Conservation (phyloP, 2,113 vertebrate genomes). For the Willisornis vidua region DNA sequence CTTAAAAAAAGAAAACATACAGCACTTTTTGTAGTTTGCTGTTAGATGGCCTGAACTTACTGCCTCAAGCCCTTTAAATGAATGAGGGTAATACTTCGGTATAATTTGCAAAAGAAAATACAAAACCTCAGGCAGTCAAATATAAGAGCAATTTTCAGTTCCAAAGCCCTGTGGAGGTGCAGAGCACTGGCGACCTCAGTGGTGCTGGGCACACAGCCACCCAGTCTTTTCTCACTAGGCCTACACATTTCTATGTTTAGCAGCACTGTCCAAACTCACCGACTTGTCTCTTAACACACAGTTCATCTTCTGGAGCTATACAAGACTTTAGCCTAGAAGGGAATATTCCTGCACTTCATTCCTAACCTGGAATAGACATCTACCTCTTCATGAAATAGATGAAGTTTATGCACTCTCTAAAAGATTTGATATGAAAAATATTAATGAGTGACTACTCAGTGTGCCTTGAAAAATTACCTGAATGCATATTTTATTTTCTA, state of each 20-base stretch:
- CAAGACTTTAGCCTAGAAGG: not conserved
- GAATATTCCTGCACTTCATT: not conserved
- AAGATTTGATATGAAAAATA: slow-evolving; percentile 43
- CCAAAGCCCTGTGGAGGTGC: not conserved
- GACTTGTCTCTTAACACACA: not conserved
- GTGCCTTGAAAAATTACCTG: slow-evolving; percentile 37
- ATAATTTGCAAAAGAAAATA: not conserved
- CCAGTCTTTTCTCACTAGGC: not conserved
- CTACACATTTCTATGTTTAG: not conserved
- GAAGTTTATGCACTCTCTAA: not conserved
- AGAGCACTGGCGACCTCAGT: not conserved
- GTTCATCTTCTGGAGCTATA: not conserved
- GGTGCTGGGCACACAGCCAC: accelerated
- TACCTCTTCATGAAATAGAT: not conserved
- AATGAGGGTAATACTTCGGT: not conserved
- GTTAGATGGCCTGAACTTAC: not conserved
- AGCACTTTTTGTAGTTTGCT: slow-evolving; percentile 6
- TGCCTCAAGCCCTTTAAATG: not conserved
- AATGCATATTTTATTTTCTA: slow-evolving; percentile 7
- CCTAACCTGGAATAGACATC: not conserved
- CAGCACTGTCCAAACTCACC: not conserved
- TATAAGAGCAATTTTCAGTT: not conserved
- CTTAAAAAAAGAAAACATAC: not conserved
- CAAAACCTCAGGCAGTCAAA: not conserved
- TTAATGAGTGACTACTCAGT: not conserved